Conservation (phyloP, 2,113 vertebrate genomes). For the Brachyistius frenatus region DNA sequence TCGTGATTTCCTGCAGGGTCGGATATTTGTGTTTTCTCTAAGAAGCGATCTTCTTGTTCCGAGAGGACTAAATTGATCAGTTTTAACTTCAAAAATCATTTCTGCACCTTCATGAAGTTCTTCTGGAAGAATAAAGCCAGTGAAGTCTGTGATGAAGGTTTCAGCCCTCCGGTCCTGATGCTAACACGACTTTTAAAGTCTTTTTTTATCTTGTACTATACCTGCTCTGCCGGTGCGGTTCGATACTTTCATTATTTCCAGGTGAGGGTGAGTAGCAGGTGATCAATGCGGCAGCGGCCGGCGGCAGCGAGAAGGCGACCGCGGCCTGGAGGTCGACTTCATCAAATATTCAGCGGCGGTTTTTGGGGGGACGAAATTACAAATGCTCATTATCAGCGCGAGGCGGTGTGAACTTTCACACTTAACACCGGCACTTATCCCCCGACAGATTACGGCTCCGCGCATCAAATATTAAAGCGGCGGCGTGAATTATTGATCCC, state of each 20-base stretch:
- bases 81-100: no score
- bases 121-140: no score
- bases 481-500: conserved; percentile 75
- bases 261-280: conserved; percentile 39
- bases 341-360: conserved; percentile 67
- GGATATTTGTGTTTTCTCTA: no score
- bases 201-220: conserved; percentile 11
- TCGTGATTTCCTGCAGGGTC: no score
- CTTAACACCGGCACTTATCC: conserved; percentile 47
- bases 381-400: conserved; percentile 44
- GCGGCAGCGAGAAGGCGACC: neutral
- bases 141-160: no score
- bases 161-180: neutral
- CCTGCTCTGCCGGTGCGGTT: conserved; percentile 27
- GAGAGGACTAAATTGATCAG: no score
- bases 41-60: no score
- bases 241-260: conserved; percentile 52
- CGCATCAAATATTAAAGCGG: conserved; percentile 74
- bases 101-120: no score
- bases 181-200: neutral
- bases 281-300: conserved; percentile 39
- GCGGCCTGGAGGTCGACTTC: conserved; percentile 40
- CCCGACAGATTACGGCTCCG: conserved; percentile 55
- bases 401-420: conserved; percentile 24
- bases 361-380: conserved; percentile 33